These are phyloP conservation scores for Dendrolimus pini DNA, from an alignment of 2,888 invertebrate genomes.

Conservation along the genomic window DNA sequence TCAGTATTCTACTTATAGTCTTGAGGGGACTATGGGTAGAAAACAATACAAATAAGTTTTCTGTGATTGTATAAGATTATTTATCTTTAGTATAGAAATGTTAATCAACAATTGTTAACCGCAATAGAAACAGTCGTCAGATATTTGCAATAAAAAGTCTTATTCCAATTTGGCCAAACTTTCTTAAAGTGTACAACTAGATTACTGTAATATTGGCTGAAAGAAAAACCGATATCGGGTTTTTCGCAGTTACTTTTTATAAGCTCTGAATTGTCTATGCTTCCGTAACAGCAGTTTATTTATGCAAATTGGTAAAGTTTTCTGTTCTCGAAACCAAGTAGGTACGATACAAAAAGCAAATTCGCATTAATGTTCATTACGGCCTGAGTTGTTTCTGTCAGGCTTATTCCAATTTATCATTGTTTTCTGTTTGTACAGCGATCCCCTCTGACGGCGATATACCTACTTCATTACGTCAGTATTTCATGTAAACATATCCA, in stretches of 20 bases:
- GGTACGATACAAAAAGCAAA: slow-evolving; percentile 5
- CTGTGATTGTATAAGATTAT: no score
- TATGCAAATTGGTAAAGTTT: slow-evolving; percentile 26
- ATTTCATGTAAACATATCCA: no score
- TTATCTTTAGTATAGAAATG: no score
- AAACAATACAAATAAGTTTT: no score
- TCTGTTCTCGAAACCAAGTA: slow-evolving; percentile 10
- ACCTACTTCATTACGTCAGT: not conserved
- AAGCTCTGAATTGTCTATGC: slow-evolving; percentile 6
- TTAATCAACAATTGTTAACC: no score
- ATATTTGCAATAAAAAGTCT: not conserved
- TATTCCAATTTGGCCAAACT: slow-evolving; percentile 1
- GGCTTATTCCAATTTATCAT: slow-evolving; percentile 23
- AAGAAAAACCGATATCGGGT: slow-evolving; percentile 18
- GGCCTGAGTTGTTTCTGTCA: slow-evolving; percentile 17
- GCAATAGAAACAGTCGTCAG: no score
- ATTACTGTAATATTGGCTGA: slow-evolving; percentile 7
- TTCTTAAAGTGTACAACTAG: slow-evolving; percentile 3
- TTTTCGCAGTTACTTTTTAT: slow-evolving; percentile 9
- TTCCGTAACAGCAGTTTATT: slow-evolving; percentile 13
- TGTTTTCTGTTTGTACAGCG: slow-evolving; percentile 20
- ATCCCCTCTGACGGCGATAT: slow-evolving; percentile 8
- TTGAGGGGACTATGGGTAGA: no score
- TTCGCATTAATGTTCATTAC: slow-evolving; percentile 23
- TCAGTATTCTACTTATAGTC: no score